A percentile compares a stretch with the other conserved stretches of the same genome.
Conservation (phyloP, 1,140 invertebrate species). For the Eueides isabella region DNA sequence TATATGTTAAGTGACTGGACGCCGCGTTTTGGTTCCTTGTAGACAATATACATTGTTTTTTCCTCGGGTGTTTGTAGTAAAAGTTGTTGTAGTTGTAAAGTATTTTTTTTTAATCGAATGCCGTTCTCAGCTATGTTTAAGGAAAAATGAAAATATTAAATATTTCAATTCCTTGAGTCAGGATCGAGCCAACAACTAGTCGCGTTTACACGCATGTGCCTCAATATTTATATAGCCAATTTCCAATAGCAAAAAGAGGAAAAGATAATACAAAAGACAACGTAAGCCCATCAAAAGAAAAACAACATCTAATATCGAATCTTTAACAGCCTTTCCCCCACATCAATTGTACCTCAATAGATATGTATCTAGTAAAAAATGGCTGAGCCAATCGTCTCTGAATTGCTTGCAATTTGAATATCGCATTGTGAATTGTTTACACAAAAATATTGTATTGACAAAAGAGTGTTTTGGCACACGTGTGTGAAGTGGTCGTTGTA, state of each 20-base stretch:
- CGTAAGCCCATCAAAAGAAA: not conserved
- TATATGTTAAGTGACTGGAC: too few species aligned
- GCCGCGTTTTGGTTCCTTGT: too few species aligned
- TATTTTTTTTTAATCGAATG: too few species aligned
- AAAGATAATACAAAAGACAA: not conserved
- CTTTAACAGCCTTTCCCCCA: slow-evolving; percentile 21
- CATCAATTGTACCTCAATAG: slow-evolving; percentile 49
- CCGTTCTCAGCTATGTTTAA: too few species aligned
- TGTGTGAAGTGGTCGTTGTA: too few species aligned
- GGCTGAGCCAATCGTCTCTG: slow-evolving; percentile 33
- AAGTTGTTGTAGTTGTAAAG: too few species aligned
- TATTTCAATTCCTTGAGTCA: too few species aligned
- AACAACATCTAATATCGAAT: slow-evolving; percentile 1
- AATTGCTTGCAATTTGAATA: slow-evolving; percentile 49
- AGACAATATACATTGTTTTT: too few species aligned
- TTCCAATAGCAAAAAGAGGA: not conserved
- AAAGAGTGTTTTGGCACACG: not conserved
- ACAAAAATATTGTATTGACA: not conserved
- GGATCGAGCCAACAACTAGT: too few species aligned
- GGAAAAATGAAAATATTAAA: too few species aligned
- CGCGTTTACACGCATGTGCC: too few species aligned
- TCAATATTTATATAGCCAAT: not conserved
- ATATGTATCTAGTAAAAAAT: slow-evolving; percentile 60
- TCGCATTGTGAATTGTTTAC: not conserved
- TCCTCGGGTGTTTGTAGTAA: too few species aligned